A percentile compares a stretch with the other conserved stretches of the same genome.
phyloP scores from a whole-genome alignment of 64 coral and sea anemone genomes.

The Pachyseris speciosa region DNA sequence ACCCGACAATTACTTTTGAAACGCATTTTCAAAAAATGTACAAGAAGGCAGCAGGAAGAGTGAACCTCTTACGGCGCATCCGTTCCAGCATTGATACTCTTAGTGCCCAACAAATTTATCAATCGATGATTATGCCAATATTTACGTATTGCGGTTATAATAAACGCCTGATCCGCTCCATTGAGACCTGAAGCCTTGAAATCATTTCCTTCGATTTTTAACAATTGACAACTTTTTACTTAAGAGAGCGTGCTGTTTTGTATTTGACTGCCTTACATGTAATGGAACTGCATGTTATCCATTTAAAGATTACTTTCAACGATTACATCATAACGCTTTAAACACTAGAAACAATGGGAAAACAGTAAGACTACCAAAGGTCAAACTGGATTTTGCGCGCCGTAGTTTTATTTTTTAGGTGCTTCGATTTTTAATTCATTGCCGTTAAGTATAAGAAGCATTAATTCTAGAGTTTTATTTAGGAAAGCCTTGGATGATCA shows the following conservation, averaged over 20 bases:
- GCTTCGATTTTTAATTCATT: too few relatives aligned
- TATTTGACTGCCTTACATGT: not conserved
- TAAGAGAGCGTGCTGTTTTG: not conserved
- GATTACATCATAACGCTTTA: too few relatives aligned
- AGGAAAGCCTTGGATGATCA: too few relatives aligned
- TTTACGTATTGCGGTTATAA: constrained; percentile 2
- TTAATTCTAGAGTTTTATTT: too few relatives aligned
- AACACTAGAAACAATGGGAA: too few relatives aligned
- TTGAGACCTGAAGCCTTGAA: not conserved
- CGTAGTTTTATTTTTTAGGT: too few relatives aligned
- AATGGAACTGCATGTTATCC: not conserved
- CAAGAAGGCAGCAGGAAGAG: constrained; percentile 17
- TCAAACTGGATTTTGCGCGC: too few relatives aligned
- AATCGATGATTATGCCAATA: constrained; percentile 15
- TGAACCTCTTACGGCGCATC: constrained; percentile 14
- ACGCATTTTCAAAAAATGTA: constrained; percentile 14
- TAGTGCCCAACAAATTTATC: constrained; percentile 4
- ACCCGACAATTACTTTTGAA: not conserved
- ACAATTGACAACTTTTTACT: not conserved
- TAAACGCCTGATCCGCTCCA: not conserved
- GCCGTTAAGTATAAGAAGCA: too few relatives aligned
- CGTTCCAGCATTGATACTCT: not conserved
- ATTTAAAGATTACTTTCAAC: too few relatives aligned
- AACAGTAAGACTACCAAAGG: too few relatives aligned
- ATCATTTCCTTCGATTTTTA: not conserved